These are phyloP conservation scores for Phalanger gymnotis DNA, from an alignment of 2,797 vertebrate species.

Conservation along the genomic window DNA sequence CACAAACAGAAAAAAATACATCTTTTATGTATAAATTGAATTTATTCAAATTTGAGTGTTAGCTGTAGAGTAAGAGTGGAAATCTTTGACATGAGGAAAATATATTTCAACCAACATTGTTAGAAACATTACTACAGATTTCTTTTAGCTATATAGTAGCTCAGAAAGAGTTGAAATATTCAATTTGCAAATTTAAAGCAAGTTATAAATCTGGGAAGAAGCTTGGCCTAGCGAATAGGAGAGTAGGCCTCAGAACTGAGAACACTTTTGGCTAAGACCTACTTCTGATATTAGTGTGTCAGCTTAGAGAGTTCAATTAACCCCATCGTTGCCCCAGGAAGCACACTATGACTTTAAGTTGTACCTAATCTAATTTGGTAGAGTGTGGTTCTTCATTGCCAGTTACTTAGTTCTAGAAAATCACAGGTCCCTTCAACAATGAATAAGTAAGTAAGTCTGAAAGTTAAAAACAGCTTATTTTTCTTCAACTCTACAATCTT, in stretches of 20 bases:
- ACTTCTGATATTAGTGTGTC: background rate
- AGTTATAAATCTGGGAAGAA: background rate
- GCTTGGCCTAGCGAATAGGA: background rate
- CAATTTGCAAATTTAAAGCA: slow-evolving; percentile 17
- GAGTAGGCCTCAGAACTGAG: background rate
- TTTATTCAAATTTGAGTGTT: background rate
- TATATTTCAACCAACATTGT: slow-evolving; percentile 5
- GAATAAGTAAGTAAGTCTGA: background rate
- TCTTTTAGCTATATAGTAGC: background rate
- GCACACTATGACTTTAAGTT: background rate
- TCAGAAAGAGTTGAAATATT: slow-evolving; percentile 3
- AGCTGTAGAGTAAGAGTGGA: slow-evolving; percentile 28
- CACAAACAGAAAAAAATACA: slow-evolving; percentile 30
- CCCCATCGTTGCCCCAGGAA: background rate
- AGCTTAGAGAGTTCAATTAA: background rate
- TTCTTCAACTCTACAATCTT: background rate
- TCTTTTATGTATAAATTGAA: slow-evolving; percentile 40
- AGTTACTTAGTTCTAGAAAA: background rate
- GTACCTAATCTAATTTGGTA: background rate
- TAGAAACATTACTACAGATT: slow-evolving; percentile 18
- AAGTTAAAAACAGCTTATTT: background rate
- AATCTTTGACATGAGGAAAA: slow-evolving; percentile 28
- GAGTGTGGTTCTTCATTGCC: background rate
- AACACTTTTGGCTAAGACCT: background rate
- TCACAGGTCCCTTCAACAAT: background rate